Evolutionary conservation across 2,113 vertebrate species (phyloP).

Genomic region (Ursus arctos): DNA sequence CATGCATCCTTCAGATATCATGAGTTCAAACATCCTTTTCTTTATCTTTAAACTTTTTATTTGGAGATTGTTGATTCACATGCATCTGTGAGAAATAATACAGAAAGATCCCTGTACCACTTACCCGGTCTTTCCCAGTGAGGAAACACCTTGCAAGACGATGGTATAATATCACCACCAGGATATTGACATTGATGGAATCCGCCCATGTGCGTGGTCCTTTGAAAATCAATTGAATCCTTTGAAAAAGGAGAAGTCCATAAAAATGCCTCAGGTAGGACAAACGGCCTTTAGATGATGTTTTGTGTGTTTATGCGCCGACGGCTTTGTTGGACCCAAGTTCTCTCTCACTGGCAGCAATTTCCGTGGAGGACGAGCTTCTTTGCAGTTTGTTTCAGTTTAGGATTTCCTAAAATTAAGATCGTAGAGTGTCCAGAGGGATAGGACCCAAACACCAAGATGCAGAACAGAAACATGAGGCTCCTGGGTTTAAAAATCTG

Average conservation of each 20-base stretch:
- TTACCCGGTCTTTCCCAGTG: background rate
- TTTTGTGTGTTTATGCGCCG: background rate
- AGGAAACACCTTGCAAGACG: background rate
- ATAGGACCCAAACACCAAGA: fast-evolving
- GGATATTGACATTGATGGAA: no score
- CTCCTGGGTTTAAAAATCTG: fast-evolving
- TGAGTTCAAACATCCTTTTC: background rate
- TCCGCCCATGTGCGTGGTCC: background rate
- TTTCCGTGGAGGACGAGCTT: background rate
- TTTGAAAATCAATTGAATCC: background rate
- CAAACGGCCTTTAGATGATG: background rate
- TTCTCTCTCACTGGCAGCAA: background rate
- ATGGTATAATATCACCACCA: background rate
- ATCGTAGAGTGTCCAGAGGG: slow-evolving; percentile 51
- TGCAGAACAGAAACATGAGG: fast-evolving
- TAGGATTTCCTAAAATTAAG: slow-evolving; percentile 71
- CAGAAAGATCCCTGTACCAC: background rate
- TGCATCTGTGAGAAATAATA: background rate
- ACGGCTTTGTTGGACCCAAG: fast-evolving
- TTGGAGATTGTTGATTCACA: background rate
- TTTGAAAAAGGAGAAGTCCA: background rate
- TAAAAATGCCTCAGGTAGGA: background rate
- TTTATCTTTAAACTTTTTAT: background rate
- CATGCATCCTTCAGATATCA: fast-evolving
- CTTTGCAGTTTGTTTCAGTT: slow-evolving; percentile 55